These are phyloP conservation scores for Drosophila tripunctata DNA, from an alignment of 2,888 invertebrate species.

Conservation along the genomic window DNA sequence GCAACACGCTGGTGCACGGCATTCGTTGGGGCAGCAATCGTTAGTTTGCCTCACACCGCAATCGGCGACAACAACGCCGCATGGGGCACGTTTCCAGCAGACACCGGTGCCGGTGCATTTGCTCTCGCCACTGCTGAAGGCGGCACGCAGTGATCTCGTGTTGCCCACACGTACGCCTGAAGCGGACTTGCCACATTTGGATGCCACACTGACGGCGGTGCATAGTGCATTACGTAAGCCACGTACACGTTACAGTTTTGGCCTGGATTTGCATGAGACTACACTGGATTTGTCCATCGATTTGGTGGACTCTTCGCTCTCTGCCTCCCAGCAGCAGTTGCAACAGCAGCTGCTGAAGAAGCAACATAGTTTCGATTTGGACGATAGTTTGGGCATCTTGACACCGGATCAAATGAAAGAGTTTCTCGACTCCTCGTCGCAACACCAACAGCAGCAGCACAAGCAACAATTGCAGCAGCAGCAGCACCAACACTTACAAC, in stretches of 20 bases:
- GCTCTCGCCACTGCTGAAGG: conserved; percentile 67
- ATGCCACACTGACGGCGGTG: conserved; percentile 44
- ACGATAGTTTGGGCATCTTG: conserved; percentile 93
- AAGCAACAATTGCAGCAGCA: conserved; percentile 63
- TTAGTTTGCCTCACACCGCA: conserved; percentile 80
- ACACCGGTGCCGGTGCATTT: conserved; percentile 64
- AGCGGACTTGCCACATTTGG: conserved; percentile 60
- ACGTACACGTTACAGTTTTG: conserved; percentile 82
- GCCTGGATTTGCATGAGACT: conserved; percentile 82
- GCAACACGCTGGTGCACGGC: conserved; percentile 23
- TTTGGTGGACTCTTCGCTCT: conserved; percentile 82
- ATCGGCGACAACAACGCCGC: conserved; percentile 70
- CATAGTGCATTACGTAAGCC: conserved; percentile 5
- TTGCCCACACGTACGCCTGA: conserved; percentile 80
- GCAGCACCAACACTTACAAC: neutral
- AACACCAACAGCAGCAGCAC: conserved; percentile 68
- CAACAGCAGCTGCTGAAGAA: conserved; percentile 84
- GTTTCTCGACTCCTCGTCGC: conserved; percentile 86
- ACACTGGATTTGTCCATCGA: conserved; percentile 84
- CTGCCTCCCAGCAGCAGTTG: conserved; percentile 74
- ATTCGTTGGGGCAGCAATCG: conserved; percentile 46
- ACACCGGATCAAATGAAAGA: conserved; percentile 95
- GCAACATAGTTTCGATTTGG: conserved; percentile 91
- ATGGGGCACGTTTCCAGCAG: conserved; percentile 49
- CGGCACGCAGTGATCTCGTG: conserved; percentile 76